A percentile compares a stretch with the other conserved stretches of the same genome.
Evolutionary conservation across 1,140 invertebrate genomes (phyloP).

Genomic region (Drosophila lowei): DNA sequence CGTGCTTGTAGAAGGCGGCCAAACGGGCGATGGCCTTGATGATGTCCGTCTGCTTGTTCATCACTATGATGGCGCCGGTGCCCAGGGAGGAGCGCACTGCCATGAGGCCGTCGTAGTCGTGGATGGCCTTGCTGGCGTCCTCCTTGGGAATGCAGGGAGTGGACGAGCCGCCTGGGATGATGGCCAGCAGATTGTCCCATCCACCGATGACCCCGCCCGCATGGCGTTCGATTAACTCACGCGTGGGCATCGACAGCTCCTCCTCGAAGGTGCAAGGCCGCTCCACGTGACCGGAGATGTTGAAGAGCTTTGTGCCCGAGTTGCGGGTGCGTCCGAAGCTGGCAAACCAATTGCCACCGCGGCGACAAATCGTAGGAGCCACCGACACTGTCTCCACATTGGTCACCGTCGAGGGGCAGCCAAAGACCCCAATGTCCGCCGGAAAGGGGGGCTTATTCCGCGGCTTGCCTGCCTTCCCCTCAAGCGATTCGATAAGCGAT

Average conservation of each 20-base stretch:
- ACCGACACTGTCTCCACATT: conserved; percentile 92
- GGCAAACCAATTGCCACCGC: conserved; percentile 90
- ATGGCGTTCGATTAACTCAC: conserved; percentile 68
- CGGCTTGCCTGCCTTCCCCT: conserved; percentile 88
- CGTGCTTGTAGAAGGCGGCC: conserved; percentile 90
- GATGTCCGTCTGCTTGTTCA: conserved; percentile 67
- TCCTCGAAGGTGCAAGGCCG: conserved; percentile 91
- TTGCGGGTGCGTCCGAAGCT: conserved; percentile 89
- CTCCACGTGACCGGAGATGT: conserved; percentile 91
- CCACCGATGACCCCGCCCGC: conserved; percentile 69
- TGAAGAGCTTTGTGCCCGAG: conserved; percentile 90
- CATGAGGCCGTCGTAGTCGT: conserved; percentile 68
- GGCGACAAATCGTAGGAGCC: conserved; percentile 86
- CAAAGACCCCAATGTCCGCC: conserved; percentile 90
- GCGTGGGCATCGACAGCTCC: conserved; percentile 69
- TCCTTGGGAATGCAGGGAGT: conserved; percentile 64
- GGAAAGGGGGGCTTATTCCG: conserved; percentile 92
- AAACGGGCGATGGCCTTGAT: conserved; percentile 87
- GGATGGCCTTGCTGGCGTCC: conserved; percentile 38
- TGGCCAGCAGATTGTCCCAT: conserved; percentile 70
- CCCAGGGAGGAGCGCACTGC: conserved; percentile 66
- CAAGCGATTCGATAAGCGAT: conserved; percentile 91
- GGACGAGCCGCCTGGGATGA: conserved; percentile 71
- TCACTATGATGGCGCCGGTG: conserved; percentile 72
- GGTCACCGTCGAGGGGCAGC: conserved; percentile 91